Base-by-base conservation (phyloP, 1,140 invertebrate species). In the Bombus waltoni region DNA sequence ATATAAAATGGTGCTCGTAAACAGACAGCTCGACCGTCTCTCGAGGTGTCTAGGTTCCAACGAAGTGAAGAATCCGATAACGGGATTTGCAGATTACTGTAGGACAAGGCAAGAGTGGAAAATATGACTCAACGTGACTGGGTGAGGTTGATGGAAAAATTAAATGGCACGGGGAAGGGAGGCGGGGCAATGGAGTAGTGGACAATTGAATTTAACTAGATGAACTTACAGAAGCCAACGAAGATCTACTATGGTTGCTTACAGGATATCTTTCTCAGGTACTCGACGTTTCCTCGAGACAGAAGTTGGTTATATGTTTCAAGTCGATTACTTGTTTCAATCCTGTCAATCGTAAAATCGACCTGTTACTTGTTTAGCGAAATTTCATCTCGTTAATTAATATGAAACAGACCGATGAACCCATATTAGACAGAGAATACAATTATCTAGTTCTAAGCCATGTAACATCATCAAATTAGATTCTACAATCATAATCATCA, bases 1-100 rank as follows among this genome's bases (percentile, higher is more conserved):
- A 57, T 68, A 78, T 72, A 81, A 84, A 85, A 57, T 65, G 53
- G 62, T 62, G 32, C 42, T 32, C 32, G 65, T 85, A 89, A 89
- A 88, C 82, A 85, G 38, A 32, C 32, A 32, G 32, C 32, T 80
- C 72, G 22, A 35, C 76, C 6, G 22, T 53, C 72, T 35, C 74
- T 5, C 4, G 18, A 38, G 57, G 28, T 47, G 71, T 44, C 57
- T 22, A 38, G n/a, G n/a, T 65, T 65, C 25, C 22, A 35, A 32
- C 42, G 72, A 65, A 82, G 75, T 82, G 65, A 82, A 82, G 38
- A 59, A 72, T 72, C 71, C 47, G 44, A n/a, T 82, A 75, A 82
- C 32, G 32, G 47, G 57, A 75, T 82, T n/a, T n/a, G 42, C 42
- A 53, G 71, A 74, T 62, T 28, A 71, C 42, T 6, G 9, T 13